Evolutionary conservation across 2,888 invertebrate genomes (phyloP), one percentile per base, ranked within the genome.

Genomic region (Proisotoma minuta): DNA sequence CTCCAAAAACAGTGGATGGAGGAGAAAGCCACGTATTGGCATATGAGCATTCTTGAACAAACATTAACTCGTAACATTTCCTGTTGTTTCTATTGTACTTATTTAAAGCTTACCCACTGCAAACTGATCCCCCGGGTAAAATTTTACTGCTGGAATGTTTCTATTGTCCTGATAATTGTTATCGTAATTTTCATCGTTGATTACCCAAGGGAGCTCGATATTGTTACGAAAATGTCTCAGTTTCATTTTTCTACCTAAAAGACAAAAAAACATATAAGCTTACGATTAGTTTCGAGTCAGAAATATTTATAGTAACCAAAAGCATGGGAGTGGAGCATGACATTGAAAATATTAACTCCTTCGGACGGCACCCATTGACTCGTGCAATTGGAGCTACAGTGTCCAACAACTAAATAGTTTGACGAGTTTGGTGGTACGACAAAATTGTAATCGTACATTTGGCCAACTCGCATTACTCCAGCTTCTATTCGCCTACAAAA

Each of bases 371-470:
- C 47, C 47, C 47, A 47, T 18, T 47, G 47, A n/a, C 5, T 5
- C 20, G 90, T 88, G 75, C 92, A 93, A 24, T 87, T 85, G 0
- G 87, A 83, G 57, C 87, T 87, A 77, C 94, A 93, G 60, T 90
- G 89, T 2, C 91, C 91, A 0, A 87, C 87, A 22, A 89, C 88
- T 47, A 85, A 84, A 78, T 89, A 93, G 57, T 85, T 82, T 51
- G 82, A 82, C 76, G 91, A 90, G 60, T 84, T 82, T 0, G 93
- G 92, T 2, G 93, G 93, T 22, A 94, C 85, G 54, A 92, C 83
- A 77, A 91, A 89, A 3, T 90, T 81, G 0, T 88, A 87, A 2
- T 88, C 87, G 1, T 91, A 58, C 3, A 58, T 59, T 23, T 62
- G 61, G 15, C 91, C 91, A 0, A 89, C 85, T 10, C 87, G 86